Evolutionary conservation across 2,797 vertebrate genomes (phyloP).

Genomic region (Acestrorhynchus altus): DNA sequence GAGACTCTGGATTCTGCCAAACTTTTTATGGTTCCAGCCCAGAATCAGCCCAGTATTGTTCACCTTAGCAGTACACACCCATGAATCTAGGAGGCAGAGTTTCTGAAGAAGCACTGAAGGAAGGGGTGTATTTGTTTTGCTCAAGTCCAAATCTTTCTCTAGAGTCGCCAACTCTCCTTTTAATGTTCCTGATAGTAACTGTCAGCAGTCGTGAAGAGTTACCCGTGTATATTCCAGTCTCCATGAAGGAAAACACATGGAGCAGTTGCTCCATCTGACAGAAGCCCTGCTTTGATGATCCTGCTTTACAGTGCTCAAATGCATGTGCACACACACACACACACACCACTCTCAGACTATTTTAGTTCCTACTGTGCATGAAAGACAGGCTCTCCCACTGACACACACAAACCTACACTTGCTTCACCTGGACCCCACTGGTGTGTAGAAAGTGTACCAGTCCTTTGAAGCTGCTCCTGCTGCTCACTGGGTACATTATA

Average conservation of each 20-base stretch:
- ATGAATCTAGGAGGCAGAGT: too few species aligned
- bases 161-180: neutral
- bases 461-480: constrained; percentile 20
- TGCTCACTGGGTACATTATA: neutral
- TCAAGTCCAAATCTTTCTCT: too few species aligned
- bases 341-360: neutral
- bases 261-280: neutral
- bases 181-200: neutral
- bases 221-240: neutral
- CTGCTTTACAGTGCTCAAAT: constrained; percentile 1
- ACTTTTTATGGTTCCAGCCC: too few species aligned
- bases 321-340: neutral
- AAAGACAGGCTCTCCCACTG: constrained; percentile 27
- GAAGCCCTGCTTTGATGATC: constrained; percentile 16
- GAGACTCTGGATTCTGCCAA: too few species aligned
- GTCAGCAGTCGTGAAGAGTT: neutral
- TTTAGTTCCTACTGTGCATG: constrained; percentile 25
- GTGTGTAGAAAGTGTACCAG: constrained; percentile 3
- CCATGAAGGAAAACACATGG: neutral
- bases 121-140: too few species aligned
- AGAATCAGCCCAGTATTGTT: too few species aligned
- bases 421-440: constrained; percentile 1
- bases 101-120: too few species aligned
- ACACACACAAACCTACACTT: constrained; percentile 24
- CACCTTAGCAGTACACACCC: too few species aligned